phyloP scores from a whole-genome alignment of 2,113 vertebrate genomes.

The Pangasianodon gigas region DNA sequence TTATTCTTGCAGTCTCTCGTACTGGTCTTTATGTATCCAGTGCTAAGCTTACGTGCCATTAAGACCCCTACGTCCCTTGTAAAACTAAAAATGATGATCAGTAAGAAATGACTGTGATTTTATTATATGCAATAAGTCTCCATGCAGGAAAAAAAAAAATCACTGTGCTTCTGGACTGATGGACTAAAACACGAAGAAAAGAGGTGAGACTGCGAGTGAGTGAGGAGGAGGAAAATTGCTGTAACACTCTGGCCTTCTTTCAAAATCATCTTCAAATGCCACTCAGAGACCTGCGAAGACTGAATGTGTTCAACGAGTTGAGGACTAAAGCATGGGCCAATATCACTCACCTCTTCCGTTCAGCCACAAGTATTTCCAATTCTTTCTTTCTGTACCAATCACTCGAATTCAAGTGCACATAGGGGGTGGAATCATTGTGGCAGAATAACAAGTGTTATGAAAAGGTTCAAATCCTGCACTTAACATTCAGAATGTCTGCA shows the following conservation, averaged over 20 bases:
- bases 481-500: not conserved
- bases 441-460: not conserved
- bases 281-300: not conserved
- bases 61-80: not conserved
- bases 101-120: not conserved
- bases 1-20: not conserved
- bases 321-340: not conserved
- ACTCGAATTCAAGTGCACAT: not conserved
- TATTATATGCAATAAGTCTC: not conserved
- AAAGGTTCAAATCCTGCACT: not conserved
- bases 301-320: not conserved
- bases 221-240: conserved; percentile 2
- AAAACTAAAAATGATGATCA: not conserved
- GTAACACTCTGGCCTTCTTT: not conserved
- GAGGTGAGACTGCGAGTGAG: not conserved
- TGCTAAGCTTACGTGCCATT: not conserved
- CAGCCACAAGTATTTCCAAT: not conserved
- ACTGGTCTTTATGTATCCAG: not conserved
- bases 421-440: not conserved
- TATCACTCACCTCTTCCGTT: not conserved
- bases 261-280: not conserved
- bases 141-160: conserved; percentile 19
- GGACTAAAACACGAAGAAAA: not conserved
- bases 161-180: conserved; percentile 13
- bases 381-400: not conserved